A percentile compares a stretch with the other conserved stretches of the same genome.
These are phyloP conservation scores for Strongylocentrotus purpuratus DNA, from an alignment of 35 echinoderm and acorn worm species.

Conservation along the genomic window DNA sequence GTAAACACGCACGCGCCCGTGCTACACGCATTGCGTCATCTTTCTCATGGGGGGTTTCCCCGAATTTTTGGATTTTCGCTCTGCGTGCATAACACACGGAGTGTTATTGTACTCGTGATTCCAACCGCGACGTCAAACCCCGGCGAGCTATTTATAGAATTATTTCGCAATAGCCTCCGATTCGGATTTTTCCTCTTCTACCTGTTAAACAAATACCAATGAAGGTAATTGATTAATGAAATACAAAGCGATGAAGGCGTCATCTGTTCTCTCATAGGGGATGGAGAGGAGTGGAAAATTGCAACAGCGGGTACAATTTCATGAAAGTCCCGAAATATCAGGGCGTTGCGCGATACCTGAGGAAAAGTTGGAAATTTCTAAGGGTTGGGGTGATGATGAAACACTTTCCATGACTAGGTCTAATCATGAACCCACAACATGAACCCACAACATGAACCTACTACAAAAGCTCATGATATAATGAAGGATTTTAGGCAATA, in stretches of 20 bases:
- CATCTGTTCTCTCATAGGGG: background rate
- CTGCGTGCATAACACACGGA: background rate
- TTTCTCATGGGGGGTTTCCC: background rate
- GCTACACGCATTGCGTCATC: background rate
- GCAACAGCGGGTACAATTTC: background rate
- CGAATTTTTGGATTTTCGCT: background rate
- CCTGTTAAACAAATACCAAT: background rate
- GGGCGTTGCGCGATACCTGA: background rate
- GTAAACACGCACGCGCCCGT: background rate
- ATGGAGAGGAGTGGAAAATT: background rate
- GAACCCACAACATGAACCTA: no score
- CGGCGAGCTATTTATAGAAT: background rate
- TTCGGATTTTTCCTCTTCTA: background rate
- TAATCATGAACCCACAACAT: no score
- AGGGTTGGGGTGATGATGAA: background rate
- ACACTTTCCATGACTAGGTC: background rate
- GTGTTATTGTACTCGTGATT: background rate
- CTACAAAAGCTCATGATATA: background rate
- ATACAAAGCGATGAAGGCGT: background rate
- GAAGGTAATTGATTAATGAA: background rate
- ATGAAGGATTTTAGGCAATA: background rate
- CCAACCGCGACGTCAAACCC: background rate
- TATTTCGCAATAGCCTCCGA: background rate
- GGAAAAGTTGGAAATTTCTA: background rate
- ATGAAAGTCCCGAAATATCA: background rate